Conservation (phyloP, 1,140 invertebrate species). For the Mycetomoellerius zeteki region DNA sequence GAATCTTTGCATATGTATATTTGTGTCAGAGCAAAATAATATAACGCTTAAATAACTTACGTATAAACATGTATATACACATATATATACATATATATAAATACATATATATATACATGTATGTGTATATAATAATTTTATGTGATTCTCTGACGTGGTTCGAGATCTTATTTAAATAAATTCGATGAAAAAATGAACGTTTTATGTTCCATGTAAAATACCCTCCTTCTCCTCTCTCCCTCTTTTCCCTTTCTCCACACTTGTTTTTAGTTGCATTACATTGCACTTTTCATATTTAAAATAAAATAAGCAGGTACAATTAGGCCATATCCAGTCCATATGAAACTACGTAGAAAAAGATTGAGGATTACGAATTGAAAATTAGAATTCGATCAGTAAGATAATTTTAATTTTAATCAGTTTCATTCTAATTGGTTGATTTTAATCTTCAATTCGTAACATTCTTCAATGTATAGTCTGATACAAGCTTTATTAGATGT, state of each 20-base stretch:
- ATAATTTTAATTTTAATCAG: too few species aligned
- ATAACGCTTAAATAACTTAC: slow-evolving; percentile 49
- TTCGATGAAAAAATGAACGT: slow-evolving; percentile 5
- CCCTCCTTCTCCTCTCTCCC: not conserved
- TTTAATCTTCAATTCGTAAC: too few species aligned
- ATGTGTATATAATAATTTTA: slow-evolving; percentile 27
- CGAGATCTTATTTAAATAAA: slow-evolving; percentile 58
- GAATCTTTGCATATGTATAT: slow-evolving; percentile 47
- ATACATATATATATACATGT: slow-evolving; percentile 17
- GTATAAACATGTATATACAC: not conserved
- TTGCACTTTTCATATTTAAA: not conserved
- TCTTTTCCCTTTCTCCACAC: not conserved
- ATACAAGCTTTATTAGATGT: too few species aligned
- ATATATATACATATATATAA: not conserved
- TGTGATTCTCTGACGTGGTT: slow-evolving; percentile 35
- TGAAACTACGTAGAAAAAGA: too few species aligned
- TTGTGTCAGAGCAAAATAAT: slow-evolving; percentile 21
- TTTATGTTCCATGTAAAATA: not conserved
- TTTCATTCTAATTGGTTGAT: too few species aligned
- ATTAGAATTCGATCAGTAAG: too few species aligned
- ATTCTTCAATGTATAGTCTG: too few species aligned
- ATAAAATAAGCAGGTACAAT: too few species aligned
- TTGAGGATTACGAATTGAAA: too few species aligned
- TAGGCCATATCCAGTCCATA: too few species aligned
- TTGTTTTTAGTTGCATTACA: not conserved